These are phyloP conservation scores for Dermolepida albohirtum DNA, from an alignment of 2,888 invertebrate genomes.

Conservation along the genomic window DNA sequence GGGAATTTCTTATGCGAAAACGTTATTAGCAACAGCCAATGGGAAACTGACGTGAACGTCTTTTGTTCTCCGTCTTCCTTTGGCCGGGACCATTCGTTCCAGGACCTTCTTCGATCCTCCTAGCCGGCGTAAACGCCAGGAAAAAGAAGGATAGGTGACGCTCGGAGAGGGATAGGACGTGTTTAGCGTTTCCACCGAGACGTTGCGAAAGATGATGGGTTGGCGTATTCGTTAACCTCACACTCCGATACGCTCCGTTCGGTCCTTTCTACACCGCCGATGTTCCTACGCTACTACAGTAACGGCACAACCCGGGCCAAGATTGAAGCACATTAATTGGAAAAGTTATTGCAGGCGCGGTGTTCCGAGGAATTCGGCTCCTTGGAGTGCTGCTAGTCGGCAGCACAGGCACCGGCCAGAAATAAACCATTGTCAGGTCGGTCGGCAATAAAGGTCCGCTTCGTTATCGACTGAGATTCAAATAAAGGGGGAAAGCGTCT, in stretches of 20 bases:
- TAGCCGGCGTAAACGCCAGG: not conserved
- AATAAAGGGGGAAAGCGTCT: no score
- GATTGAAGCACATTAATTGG: conserved; percentile 17
- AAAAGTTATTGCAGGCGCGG: conserved; percentile 16
- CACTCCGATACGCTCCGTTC: not conserved
- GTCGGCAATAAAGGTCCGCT: no score
- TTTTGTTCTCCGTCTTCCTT: conserved; percentile 15
- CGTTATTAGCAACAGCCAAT: conserved; percentile 20
- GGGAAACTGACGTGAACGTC: conserved; percentile 16
- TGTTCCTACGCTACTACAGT: not conserved
- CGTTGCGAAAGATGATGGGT: no score
- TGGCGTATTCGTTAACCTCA: no score
- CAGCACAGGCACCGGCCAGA: not conserved
- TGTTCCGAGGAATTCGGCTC: conserved; percentile 18
- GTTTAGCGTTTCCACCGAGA: no score
- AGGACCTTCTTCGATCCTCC: conserved; percentile 22
- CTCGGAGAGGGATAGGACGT: not conserved
- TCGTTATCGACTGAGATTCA: no score
- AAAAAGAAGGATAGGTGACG: not conserved
- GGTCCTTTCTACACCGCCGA: not conserved
- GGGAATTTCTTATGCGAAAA: not conserved
- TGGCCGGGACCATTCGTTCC: conserved; percentile 21
- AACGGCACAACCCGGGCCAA: not conserved
- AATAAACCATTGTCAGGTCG: no score
- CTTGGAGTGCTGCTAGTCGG: not conserved